These are phyloP conservation scores for Craniophora ligustri DNA, from an alignment of 2,888 invertebrate species.

Conservation along the genomic window DNA sequence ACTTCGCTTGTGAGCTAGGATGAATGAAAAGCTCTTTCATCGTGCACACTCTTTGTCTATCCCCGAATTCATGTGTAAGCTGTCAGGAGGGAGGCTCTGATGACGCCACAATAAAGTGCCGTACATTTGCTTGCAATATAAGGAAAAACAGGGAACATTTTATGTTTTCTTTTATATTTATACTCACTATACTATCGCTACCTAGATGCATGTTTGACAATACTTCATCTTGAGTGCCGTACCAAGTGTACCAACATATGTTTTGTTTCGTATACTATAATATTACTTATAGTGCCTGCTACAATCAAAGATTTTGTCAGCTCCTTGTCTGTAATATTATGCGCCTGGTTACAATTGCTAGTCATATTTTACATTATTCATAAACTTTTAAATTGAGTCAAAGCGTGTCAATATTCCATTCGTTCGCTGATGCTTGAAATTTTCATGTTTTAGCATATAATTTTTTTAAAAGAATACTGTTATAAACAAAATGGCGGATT, in stretches of 20 bases:
- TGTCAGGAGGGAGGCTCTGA: constrained; percentile 69
- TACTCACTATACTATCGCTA: constrained; percentile 28
- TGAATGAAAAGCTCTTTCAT: constrained; percentile 77
- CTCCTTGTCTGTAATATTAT: constrained; percentile 19
- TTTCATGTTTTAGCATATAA: constrained; percentile 23
- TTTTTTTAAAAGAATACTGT: constrained; percentile 26
- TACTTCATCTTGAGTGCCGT: constrained; percentile 25
- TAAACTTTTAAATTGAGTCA: constrained; percentile 47
- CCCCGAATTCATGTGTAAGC: constrained; percentile 78
- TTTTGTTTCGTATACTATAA: constrained; percentile 8
- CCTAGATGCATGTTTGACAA: constrained; percentile 25
- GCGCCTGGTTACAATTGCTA: constrained; percentile 25
- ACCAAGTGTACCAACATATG: constrained; percentile 8
- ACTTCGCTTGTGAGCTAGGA: constrained; percentile 59
- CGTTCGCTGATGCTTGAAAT: constrained; percentile 17
- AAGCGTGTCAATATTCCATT: constrained; percentile 46
- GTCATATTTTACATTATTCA: constrained; percentile 48
- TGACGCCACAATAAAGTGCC: constrained; percentile 74
- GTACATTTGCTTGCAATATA: constrained; percentile 64
- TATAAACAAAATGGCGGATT: constrained; percentile 16
- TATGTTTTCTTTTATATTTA: constrained; percentile 41
- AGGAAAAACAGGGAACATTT: constrained; percentile 46
- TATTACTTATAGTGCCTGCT: constrained; percentile 6
- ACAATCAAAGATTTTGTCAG: constrained; percentile 15
- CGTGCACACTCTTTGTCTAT: constrained; percentile 76